A percentile compares a stretch with the other conserved stretches of the same genome.
These are phyloP conservation scores for Scaptomyza cyrtandrae DNA, from an alignment of 2,888 invertebrate genomes.

Conservation along the genomic window DNA sequence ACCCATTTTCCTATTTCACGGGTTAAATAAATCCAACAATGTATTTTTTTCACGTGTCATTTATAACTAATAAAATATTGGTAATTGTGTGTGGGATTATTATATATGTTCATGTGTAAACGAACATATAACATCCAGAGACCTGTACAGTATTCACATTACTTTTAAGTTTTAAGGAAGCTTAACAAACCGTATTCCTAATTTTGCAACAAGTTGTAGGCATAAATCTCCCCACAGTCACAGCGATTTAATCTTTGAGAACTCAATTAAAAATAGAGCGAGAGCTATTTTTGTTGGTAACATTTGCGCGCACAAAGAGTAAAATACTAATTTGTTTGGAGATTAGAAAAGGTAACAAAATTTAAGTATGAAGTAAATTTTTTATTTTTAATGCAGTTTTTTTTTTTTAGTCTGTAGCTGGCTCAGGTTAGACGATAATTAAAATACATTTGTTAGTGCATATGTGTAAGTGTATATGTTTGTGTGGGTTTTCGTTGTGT, in stretches of 20 bases:
- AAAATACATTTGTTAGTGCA: conserved; percentile 32
- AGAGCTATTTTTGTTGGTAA: not conserved
- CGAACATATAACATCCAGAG: not conserved
- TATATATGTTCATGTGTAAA: conserved; percentile 1
- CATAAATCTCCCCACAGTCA: conserved; percentile 13
- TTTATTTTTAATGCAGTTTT: conserved; percentile 51
- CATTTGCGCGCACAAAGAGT: not conserved
- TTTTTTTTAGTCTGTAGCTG: conserved; percentile 47
- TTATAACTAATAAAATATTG: conserved; percentile 26
- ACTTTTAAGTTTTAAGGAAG: conserved; percentile 14
- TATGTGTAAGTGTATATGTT: conserved; percentile 10
- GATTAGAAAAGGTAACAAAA: not conserved
- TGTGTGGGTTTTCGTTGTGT: conserved; percentile 26
- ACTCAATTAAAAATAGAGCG: not conserved
- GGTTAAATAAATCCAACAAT: not conserved
- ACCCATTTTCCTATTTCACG: too few relatives aligned
- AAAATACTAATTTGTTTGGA: not conserved
- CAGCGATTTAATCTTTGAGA: conserved; percentile 9
- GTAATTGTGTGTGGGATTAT: conserved; percentile 55
- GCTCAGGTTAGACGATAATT: conserved; percentile 51
- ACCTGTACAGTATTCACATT: not conserved
- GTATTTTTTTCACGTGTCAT: not conserved
- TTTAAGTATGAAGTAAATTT: conserved; percentile 14
- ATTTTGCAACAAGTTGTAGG: conserved; percentile 1
- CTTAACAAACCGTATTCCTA: conserved; percentile 17